Conservation (phyloP, 2,113 vertebrate genomes). For the Chionodraco myersi region DNA sequence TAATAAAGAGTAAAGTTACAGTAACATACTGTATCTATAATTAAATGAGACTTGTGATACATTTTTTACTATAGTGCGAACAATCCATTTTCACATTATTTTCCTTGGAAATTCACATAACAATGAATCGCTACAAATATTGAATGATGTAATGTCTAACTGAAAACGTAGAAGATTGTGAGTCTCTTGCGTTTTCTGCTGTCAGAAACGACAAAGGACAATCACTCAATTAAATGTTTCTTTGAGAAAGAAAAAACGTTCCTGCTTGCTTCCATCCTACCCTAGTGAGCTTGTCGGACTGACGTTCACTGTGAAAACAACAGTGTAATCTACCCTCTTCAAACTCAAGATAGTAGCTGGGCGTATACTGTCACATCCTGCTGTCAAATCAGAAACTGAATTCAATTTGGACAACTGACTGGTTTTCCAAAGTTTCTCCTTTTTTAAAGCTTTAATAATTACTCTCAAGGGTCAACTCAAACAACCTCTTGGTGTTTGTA, state of each 20-base stretch:
- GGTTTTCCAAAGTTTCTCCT: conserved; percentile 14
- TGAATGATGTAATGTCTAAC: background rate
- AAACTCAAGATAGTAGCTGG: conserved; percentile 49
- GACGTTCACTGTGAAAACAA: conserved; percentile 78
- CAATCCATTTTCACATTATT: background rate
- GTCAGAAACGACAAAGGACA: conserved; percentile 41
- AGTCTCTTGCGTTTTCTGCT: background rate
- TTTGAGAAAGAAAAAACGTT: conserved; percentile 15
- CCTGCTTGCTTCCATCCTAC: conserved; percentile 50
- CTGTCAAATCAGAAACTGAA: conserved; percentile 61
- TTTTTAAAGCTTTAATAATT: conserved; percentile 60
- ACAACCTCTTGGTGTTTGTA: conserved; percentile 53
- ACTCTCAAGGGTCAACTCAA: conserved; percentile 61
- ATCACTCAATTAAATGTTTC: conserved; percentile 35
- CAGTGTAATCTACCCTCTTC: conserved; percentile 55
- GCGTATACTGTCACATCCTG: conserved; percentile 56
- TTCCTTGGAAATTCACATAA: conserved; percentile 5
- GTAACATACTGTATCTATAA: no score
- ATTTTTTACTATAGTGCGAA: background rate
- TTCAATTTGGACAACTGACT: conserved; percentile 53
- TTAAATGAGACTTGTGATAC: no score
- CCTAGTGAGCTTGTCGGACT: conserved; percentile 50
- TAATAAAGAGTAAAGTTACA: no score
- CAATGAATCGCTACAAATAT: background rate
- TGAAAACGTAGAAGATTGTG: conserved; percentile 11